A percentile compares a stretch with the other conserved stretches of the same genome.
These are phyloP conservation scores for Stramonita haemastoma DNA, from an alignment of 2,888 invertebrate species.

Conservation along the genomic window DNA sequence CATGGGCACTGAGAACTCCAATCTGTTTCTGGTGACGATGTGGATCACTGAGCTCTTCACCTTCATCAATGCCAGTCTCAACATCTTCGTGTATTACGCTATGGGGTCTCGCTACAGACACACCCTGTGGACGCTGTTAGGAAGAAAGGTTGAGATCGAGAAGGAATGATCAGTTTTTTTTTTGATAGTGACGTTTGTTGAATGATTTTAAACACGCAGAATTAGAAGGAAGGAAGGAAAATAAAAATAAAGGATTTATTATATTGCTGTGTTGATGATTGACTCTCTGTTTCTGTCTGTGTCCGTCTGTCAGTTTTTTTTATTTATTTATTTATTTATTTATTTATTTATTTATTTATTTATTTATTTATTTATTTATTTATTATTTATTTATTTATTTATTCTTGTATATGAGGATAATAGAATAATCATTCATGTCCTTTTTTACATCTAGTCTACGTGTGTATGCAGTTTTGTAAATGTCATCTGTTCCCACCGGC, in stretches of 20 bases:
- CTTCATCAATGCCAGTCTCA: slow-evolving; percentile 16
- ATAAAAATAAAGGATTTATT: no score
- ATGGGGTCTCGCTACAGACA: slow-evolving; percentile 26
- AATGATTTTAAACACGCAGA: no score
- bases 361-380: not conserved
- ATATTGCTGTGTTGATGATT: no score
- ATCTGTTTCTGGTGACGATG: not conserved
- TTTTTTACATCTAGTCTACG: no score
- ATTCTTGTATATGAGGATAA: not conserved
- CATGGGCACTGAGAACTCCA: not conserved
- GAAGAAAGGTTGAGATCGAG: not conserved
- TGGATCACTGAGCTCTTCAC: not conserved
- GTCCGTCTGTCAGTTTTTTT: not conserved
- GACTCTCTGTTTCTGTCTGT: not conserved
- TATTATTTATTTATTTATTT: not conserved
- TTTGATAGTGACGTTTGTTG: no score
- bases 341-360: no score
- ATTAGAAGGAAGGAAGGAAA: no score
- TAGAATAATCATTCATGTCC: no score
- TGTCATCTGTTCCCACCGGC: no score
- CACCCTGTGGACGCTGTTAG: not conserved
- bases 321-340: no score
- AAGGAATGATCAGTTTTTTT: no score
- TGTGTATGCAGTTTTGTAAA: no score
- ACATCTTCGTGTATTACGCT: slow-evolving; percentile 26